Evolutionary conservation across 2,888 invertebrate genomes (phyloP), one percentile per base, ranked within the genome.

Genomic region (Melikaiella ostensackeni): DNA sequence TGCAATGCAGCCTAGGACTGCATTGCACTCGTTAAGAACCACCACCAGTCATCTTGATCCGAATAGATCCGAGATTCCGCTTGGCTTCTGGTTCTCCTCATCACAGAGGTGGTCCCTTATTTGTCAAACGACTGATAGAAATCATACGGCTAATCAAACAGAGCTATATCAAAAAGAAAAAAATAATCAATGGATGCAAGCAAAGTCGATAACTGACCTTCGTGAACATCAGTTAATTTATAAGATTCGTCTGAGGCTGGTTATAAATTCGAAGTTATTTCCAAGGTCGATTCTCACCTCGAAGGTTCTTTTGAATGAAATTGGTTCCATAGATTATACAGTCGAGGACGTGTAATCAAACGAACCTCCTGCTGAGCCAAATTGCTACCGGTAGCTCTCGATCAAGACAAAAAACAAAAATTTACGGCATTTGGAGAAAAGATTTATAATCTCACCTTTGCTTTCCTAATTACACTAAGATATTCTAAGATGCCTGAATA

Each of bases 311-410:
- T 82, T 82, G 83, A 84, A 86, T 87, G 84, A 84, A 84, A 85
- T 86, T 84, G 84, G 84, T 83, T 82, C 80, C 84, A 83, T 84
- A 83, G 82, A 83, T 84, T 84, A 81, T 83, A 80, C 81, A 83
- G 82, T 82, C 80, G 80, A 82, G 83, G 84, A 84, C 82, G 79
- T 46, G 46, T 81, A 85, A 85, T 85, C 84, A 82, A 84, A 80
- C 80, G 74, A 30, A 81, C 81, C 79, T 78, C 77, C 79, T 80
- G 80, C 78, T 74, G 78, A 61, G 75, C 70, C 77, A 75, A 76
- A 24, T 75, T 62, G 76, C 76, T 46, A 78, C 75, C 59, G 66
- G 77, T 74, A 42, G 46, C 46, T 42, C 16, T 27, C 46, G 27
- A 46, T 42, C 50, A n/a, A 50, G 8, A 9, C 5, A 50, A 50